Conservation (phyloP, 2,113 vertebrate genomes). For the Anarrhichthys ocellatus region DNA sequence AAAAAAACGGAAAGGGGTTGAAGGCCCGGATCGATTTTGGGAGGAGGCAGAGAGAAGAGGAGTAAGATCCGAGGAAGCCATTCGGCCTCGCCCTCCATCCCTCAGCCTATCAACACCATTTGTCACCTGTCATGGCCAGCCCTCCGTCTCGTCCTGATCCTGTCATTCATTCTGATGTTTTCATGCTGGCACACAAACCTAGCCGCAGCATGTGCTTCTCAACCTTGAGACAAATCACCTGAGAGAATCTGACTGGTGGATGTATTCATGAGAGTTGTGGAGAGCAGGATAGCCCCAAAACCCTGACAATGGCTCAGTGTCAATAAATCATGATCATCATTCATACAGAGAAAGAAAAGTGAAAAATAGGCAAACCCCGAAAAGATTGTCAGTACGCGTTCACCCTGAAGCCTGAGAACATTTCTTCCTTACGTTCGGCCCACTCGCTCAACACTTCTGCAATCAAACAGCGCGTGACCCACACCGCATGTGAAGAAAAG, state of each 20-base stretch:
- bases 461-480: neutral
- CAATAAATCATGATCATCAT: slow-evolving; percentile 35
- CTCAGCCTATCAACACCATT: slow-evolving; percentile 57
- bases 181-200: slow-evolving; percentile 42
- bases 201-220: slow-evolving; percentile 40
- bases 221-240: slow-evolving; percentile 58
- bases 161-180: slow-evolving; percentile 55
- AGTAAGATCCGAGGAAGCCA: slow-evolving; percentile 43
- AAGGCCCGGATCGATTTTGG: slow-evolving; percentile 54
- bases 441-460: neutral
- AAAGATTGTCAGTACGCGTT: slow-evolving; percentile 1
- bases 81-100: slow-evolving; percentile 28
- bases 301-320: neutral
- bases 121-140: slow-evolving; percentile 58
- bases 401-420: slow-evolving; percentile 23
- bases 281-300: slow-evolving; percentile 14
- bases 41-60: slow-evolving; percentile 26
- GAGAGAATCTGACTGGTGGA: slow-evolving; percentile 31
- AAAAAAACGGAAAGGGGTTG: slow-evolving; percentile 21
- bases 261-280: slow-evolving; percentile 10
- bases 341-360: slow-evolving; percentile 14
- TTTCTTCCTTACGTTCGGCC: slow-evolving; percentile 30
- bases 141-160: slow-evolving; percentile 37
- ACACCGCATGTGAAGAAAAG: neutral
- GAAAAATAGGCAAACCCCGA: neutral